Evolutionary conservation across 2,888 invertebrate species (phyloP).

Genomic region (Spisula subtruncata): DNA sequence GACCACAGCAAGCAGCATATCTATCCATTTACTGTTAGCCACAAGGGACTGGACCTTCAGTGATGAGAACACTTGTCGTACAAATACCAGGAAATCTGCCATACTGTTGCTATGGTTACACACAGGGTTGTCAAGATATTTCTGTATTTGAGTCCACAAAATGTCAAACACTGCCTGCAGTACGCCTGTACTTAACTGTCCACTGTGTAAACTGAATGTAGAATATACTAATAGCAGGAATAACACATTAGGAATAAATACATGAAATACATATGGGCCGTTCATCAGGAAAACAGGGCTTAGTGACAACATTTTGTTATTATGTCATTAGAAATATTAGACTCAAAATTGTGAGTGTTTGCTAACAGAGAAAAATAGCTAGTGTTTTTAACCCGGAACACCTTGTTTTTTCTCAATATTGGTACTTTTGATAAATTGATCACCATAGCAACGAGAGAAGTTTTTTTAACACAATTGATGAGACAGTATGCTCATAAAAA

Average conservation of each 20-base stretch:
- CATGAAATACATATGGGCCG: too few species aligned
- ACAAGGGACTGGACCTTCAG: constrained; percentile 88
- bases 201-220: constrained; percentile 88
- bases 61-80: constrained; percentile 89
- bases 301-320: too few species aligned
- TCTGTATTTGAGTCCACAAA: constrained; percentile 88
- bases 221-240: neutral
- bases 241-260: neutral
- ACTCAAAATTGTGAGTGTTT: too few species aligned
- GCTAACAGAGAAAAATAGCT: too few species aligned
- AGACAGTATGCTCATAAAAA: too few species aligned
- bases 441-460: too few species aligned
- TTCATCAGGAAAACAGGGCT: too few species aligned
- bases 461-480: too few species aligned
- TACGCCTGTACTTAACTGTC: constrained; percentile 88
- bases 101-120: constrained; percentile 76
- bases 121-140: constrained; percentile 49
- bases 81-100: constrained; percentile 90
- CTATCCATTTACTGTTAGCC: constrained; percentile 89
- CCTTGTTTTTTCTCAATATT: too few species aligned
- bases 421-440: too few species aligned
- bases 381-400: too few species aligned
- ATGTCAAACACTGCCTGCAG: constrained; percentile 89
- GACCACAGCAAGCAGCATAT: constrained; percentile 88
- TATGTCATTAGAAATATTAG: too few species aligned